Base-by-base conservation (phyloP, 53 echinoderm and acorn worm genomes). In the Zoroaster sp. region DNA sequence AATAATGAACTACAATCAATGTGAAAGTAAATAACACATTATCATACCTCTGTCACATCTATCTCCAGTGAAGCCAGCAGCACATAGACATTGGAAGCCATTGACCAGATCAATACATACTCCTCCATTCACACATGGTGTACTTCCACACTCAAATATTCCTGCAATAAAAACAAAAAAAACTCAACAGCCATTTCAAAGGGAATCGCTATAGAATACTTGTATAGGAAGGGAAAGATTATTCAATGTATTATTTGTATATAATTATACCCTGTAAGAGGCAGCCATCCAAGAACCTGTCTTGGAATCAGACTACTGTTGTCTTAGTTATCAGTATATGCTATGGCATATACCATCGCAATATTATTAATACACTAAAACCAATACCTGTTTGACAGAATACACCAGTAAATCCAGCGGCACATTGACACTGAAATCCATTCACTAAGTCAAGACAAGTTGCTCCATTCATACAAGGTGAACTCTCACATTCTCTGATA, bases 311-410 rank as follows among this genome's bases (percentile, higher is more conserved):
- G n/a, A n/a, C n/a, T 53, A 20, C 18, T 53, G 18, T 20, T 14
- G 51, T 0, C 0, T 49, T 17, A 5, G 3, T 49, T 49, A 17
- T 14, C 0, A 0, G 18, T 14, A 52, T 7, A 52, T 14, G 52
- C 18, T 4, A 52, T 17, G 52, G 8, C 7, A 10, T 17, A 18
- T 52, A 20, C 23, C 4, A 14, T 17, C 23, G n/a, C 23, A 52
- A 15, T 4, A 52, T 14, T 18, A 52, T 4, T 52, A 63, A 66
- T 14, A 40, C 37, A 37, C 65, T 59, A 4, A 40, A 40, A 23
- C 59, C 73, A 3, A 80, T 11, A 23, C 87, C 68, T 51, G 82
- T 35, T 41, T 89, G 70, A 43, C 94, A 94, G 51, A 92, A 68
- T 3, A 69, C 47, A 11, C 94, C 94, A 47, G 9, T 14, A 21